phyloP scores from a whole-genome alignment of 2,113 vertebrate genomes.

The Amia ocellicauda region DNA sequence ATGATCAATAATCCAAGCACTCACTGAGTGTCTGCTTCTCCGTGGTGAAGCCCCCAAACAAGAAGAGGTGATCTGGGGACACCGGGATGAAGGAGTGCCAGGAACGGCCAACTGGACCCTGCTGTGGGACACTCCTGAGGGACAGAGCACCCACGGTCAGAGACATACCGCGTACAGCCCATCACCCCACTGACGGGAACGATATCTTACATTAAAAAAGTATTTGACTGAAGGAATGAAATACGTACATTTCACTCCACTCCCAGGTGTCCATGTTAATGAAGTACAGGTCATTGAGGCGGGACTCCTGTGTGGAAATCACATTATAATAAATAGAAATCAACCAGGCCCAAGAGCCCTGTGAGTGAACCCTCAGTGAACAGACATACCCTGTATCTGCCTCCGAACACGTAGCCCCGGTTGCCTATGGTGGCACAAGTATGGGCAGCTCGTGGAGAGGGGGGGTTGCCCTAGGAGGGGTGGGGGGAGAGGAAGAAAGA shows the following conservation, averaged over 20 bases:
- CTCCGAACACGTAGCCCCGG: slow-evolving; percentile 90
- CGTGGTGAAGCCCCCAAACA: slow-evolving; percentile 96
- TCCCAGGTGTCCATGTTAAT: slow-evolving; percentile 91
- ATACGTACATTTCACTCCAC: slow-evolving; percentile 89
- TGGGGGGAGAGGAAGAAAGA: slow-evolving; percentile 34
- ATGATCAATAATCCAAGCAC: too few relatives aligned
- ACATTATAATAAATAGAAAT: background rate
- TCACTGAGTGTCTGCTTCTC: slow-evolving; percentile 90
- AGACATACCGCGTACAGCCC: too few relatives aligned
- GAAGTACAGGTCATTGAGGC: slow-evolving; percentile 90
- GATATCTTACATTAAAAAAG: background rate
- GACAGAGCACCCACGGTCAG: too few relatives aligned
- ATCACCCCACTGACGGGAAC: too few relatives aligned
- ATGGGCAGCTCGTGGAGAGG: slow-evolving; percentile 89
- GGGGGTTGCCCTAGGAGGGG: slow-evolving; percentile 76
- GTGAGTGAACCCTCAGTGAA: background rate
- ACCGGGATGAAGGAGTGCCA: slow-evolving; percentile 91
- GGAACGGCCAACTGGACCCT: slow-evolving; percentile 78
- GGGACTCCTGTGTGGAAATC: slow-evolving; percentile 66
- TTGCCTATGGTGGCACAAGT: slow-evolving; percentile 87
- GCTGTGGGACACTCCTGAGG: slow-evolving; percentile 60
- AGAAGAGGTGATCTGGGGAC: slow-evolving; percentile 86
- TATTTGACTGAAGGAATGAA: background rate
- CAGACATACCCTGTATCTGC: slow-evolving; percentile 79
- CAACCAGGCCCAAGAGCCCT: too few relatives aligned